Base-by-base conservation (phyloP, 2,113 vertebrate species). In the Pardalotus punctatus region DNA sequence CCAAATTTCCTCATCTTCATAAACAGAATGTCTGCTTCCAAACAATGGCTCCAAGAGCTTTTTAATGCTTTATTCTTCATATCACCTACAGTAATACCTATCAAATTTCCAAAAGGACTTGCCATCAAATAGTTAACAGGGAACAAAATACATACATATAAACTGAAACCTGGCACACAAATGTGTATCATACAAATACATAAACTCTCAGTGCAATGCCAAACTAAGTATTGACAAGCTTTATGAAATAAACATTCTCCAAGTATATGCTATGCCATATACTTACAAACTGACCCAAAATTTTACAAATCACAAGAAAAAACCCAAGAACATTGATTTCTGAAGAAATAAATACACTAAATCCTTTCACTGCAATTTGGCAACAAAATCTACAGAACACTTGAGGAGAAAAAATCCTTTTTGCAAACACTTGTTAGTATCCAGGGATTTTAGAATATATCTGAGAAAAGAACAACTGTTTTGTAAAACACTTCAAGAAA, bases 301-400 rank as follows among this genome's bases (percentile, higher is more conserved):
- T 76, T 79, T 74, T 43, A 51, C 4, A 62, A 58, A 72, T 36
- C 53, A 54, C 47, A 82, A n/a, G 5, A 45, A 83, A 77, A 76
- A 65, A 10, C 0, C 3, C 6, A 78, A 72, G 4, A 71, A 56
- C 0, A 1, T 6, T 33, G 11, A 17, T 35, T 67, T 76, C 20
- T 48, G 23, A 93, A 71, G 23, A 86, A 76, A 78, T 35, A 70
- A 28, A 54, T 40, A 50, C 4, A 56, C 45, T 71, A 64, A 71
- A 76, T 50, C 17, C 12, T 86, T 85, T 62, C 47, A 62, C 5
- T 45, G 12, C 5, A 13, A 70, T 53, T 74, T 67, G 35, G 65
- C 43, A 79, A 88, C 4, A 24, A 73, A 73, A 33, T 66, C 56
- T 58, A 48, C 28, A 58, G 22, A 78, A 66, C 9, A 70, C 14